Evolutionary conservation across 2,113 vertebrate genomes (phyloP).

Genomic region (Bos indicus): DNA sequence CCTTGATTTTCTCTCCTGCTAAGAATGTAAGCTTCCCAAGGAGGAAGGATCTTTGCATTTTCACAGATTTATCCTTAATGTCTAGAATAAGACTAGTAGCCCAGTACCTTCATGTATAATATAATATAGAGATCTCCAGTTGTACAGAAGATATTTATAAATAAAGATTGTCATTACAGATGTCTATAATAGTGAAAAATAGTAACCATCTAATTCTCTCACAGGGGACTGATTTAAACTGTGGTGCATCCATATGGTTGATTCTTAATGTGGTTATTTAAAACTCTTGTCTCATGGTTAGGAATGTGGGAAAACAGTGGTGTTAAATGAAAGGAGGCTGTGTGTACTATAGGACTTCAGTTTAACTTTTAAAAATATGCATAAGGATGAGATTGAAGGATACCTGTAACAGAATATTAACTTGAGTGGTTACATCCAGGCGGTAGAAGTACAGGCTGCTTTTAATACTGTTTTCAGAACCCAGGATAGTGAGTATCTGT

Average conservation of each 20-base stretch:
- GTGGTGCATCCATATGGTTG: not conserved
- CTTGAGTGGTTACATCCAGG: not conserved
- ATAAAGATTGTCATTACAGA: not conserved
- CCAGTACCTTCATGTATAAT: not conserved
- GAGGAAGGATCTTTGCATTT: not conserved
- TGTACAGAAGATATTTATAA: not conserved
- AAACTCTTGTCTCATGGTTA: constrained; percentile 20
- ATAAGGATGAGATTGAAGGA: not conserved
- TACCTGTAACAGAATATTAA: not conserved
- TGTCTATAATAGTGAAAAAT: constrained; percentile 29
- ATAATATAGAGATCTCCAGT: not conserved
- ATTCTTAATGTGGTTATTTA: constrained; percentile 8
- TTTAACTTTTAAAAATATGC: constrained; percentile 6
- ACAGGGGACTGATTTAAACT: constrained; percentile 36
- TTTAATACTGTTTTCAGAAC: not conserved
- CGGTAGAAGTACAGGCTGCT: not conserved
- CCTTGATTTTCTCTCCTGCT: not conserved
- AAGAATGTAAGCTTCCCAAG: not conserved
- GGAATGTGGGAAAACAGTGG: constrained; percentile 14
- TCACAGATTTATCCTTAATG: not conserved
- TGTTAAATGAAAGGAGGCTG: not conserved
- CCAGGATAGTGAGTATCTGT: not conserved
- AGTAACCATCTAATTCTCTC: not conserved
- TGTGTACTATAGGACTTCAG: not conserved
- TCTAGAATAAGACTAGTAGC: not conserved